Base-by-base conservation (phyloP, 2,113 vertebrate genomes). In the Felis catus region DNA sequence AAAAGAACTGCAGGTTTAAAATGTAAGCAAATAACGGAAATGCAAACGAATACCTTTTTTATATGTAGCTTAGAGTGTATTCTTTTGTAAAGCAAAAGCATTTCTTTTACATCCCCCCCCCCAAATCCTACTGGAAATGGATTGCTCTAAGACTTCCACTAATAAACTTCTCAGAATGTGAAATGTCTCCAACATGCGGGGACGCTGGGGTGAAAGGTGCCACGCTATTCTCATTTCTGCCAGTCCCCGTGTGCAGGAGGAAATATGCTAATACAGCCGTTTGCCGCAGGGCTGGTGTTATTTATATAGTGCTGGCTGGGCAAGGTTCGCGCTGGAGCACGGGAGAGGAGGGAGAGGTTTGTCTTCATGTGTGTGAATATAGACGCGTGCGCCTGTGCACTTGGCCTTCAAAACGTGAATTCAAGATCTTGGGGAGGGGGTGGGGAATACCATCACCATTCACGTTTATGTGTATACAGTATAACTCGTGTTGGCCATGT, bases 251-350 rank as follows among this genome's bases (percentile, higher is more conserved):
- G 74, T 12, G 61, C 92, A 19, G 80, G 33, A 82, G 91, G 58
- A 91, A 84, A 86, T 66, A 82, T 45, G 97, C 80, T 66, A 91
- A 96, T 23, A 8, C 13, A 29, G 96, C 74, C 82, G 11, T 79
- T 80, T 97, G 97, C 97, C 74, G 97, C 97, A 97, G 97, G 96
- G 92, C 94, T 68, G 73, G 95, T 74, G 97, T 95, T 97, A 85
- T 93, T 95, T 74, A 76, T 86, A 61, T 3, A 79, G 82, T 12
- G 39, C 74, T 3, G 84, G 71, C 94, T 39, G 39, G 76, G 95
- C 96, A 36, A 76, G 92, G 91, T 39, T 94, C 84, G 80, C 73
- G n/a, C 73, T 31, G 71, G 86, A 86, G 95, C 76, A 3, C 6
- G 7, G 27, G 63, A 55, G 65, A 78, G 63, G 92, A 66, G 21